Evolutionary conservation across 2,113 vertebrate genomes (phyloP).

Genomic region (Campylomormyrus tamandua): DNA sequence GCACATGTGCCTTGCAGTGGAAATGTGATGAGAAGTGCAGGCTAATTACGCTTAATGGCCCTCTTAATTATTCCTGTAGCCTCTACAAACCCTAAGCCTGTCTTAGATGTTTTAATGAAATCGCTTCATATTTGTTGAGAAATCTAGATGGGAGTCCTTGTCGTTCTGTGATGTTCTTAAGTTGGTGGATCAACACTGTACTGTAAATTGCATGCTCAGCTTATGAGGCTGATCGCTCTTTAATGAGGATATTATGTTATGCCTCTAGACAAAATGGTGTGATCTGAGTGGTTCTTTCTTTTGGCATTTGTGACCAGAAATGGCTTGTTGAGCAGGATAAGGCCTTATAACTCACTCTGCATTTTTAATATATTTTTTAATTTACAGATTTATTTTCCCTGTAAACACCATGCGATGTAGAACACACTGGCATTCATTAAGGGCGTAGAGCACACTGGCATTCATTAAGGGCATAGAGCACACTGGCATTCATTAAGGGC

Average conservation of each 20-base stretch:
- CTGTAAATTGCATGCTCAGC: neutral
- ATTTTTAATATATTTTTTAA: neutral
- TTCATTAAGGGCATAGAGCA: too few relatives aligned
- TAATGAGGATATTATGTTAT: neutral
- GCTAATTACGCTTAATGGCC: constrained; percentile 39
- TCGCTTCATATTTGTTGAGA: neutral
- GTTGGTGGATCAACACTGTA: neutral
- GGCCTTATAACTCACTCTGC: neutral
- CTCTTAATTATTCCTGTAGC: constrained; percentile 34
- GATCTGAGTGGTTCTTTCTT: neutral
- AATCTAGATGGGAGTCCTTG: constrained; percentile 21
- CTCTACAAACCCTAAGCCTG: constrained; percentile 17
- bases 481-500: too few relatives aligned
- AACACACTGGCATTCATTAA: neutral
- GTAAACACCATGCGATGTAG: neutral
- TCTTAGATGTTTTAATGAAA: constrained; percentile 12
- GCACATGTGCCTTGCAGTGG: constrained; percentile 38
- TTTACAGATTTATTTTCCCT: neutral
- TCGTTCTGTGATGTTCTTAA: constrained; percentile 12
- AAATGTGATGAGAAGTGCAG: constrained; percentile 34
- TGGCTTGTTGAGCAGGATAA: neutral
- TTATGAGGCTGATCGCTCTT: neutral
- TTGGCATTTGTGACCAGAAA: neutral
- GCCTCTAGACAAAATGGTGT: neutral
- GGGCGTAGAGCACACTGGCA: neutral